Base-by-base conservation (phyloP, 2,113 vertebrate species). In the Chauna torquata region DNA sequence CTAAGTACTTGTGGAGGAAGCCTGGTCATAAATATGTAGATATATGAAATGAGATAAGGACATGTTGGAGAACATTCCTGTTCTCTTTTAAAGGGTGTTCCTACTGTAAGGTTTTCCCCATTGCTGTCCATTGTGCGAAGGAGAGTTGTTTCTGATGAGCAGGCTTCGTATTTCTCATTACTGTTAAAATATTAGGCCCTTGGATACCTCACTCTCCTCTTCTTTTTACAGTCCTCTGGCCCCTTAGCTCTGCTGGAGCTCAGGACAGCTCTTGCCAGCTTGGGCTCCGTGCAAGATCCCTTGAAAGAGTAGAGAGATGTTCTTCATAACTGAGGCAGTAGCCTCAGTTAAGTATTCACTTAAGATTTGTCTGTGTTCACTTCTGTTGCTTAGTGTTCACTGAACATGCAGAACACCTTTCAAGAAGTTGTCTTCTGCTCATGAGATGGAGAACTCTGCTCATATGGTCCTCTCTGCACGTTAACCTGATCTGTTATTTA, bases 271-370 rank as follows among this genome's bases (percentile, higher is more conserved):
- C 66, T 88, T 91, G 40, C 40, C 32, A 42, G 0, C 28, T 74
- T 59, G 65, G 36, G 3, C 52, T 88, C 38, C 0, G 0, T 42
- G 15, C 6, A 61, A 13, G 61, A 61, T 24, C 28, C 52, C 45
- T 82, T 42, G 28, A 27, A 8, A 52, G 57, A 57, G 36, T 13
- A n/a, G 14, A 65, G 68, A 57, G 61, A 18, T 24, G 30, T 25
- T 85, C 32, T n/a, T 65, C n/a, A 3, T 66, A 24, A 34, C 11
- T 45, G 17, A 55, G 18, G 38, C 23, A 32, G 57, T 38, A 72
- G 58, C 25, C 30, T 55, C 28, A 50, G 40, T 28, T 44, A 74
- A 55, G 44, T 74, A 23, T 49, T 71, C 65, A 49, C 36, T 82
- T 74, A 36, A 77, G 9, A 10, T 42, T 65, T 38, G 36, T 36